Evolutionary conservation across 2,888 invertebrate genomes (phyloP).

Genomic region (Fragum sueziense): DNA sequence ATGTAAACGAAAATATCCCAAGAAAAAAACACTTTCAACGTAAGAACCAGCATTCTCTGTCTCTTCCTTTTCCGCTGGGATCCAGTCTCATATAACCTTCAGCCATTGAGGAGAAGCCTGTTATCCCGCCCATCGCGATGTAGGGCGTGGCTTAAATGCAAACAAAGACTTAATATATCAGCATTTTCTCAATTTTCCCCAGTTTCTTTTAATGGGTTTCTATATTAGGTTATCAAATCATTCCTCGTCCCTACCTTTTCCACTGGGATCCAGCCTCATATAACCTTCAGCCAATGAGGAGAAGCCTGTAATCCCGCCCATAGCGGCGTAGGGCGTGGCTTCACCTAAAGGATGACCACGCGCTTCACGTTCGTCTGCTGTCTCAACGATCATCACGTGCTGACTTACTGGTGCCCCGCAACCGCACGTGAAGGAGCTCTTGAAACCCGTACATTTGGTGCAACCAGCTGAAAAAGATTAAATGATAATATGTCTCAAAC

Average conservation of each 20-base stretch:
- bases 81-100: conserved; percentile 82
- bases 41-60: no score
- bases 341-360: conserved; percentile 81
- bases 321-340: conserved; percentile 80
- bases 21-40: no score
- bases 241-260: conserved; percentile 79
- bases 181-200: no score
- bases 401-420: conserved; percentile 78
- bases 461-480: conserved; percentile 76
- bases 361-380: conserved; percentile 79
- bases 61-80: conserved; percentile 82
- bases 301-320: conserved; percentile 83
- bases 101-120: conserved; percentile 82
- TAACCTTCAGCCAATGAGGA: conserved; percentile 82
- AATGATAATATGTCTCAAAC: no score
- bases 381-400: conserved; percentile 81
- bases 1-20: no score
- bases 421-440: conserved; percentile 80
- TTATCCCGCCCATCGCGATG: conserved; percentile 82
- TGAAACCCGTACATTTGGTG: conserved; percentile 78
- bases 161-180: no score
- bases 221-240: no score
- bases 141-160: conserved; percentile 80
- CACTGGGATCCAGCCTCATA: conserved; percentile 81
- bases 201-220: no score